A percentile compares a stretch with the other conserved stretches of the same genome.
Evolutionary conservation across 2,113 vertebrate genomes (phyloP).

Genomic region (Atlantisia rogersi): DNA sequence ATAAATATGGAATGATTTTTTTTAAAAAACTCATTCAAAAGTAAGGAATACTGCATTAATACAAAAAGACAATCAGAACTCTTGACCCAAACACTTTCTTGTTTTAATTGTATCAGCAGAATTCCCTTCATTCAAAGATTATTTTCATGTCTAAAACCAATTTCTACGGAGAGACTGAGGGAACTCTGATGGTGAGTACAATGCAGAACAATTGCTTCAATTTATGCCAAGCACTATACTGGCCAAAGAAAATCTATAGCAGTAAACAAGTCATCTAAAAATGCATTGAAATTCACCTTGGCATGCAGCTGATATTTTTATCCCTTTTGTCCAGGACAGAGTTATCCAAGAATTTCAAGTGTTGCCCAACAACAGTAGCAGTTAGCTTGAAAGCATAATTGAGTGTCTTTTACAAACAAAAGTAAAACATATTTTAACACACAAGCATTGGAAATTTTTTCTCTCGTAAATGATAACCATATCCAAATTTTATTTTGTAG

Average conservation of each 20-base stretch:
- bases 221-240: conserved; percentile 11
- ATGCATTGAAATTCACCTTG: background rate
- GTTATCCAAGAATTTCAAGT: background rate
- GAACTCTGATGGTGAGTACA: conserved; percentile 30
- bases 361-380: background rate
- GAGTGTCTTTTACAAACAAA: background rate
- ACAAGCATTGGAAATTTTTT: background rate
- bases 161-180: conserved; percentile 32
- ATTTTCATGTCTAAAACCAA: conserved; percentile 61
- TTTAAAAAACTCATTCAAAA: background rate
- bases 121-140: conserved; percentile 52
- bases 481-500: background rate
- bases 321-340: background rate
- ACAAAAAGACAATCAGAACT: conserved; percentile 30
- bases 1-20: conserved; percentile 55
- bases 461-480: background rate
- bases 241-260: background rate
- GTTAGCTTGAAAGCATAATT: background rate
- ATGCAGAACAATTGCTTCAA: conserved; percentile 27
- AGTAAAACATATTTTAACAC: background rate
- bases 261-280: conserved; percentile 1
- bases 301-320: background rate
- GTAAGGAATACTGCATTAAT: conserved; percentile 28
- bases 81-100: conserved; percentile 20
- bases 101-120: conserved; percentile 70